A percentile compares a stretch with the other conserved stretches of the same genome.
Evolutionary conservation across 2,888 invertebrate species (phyloP).

Genomic region (Lumbricus terrestris): DNA sequence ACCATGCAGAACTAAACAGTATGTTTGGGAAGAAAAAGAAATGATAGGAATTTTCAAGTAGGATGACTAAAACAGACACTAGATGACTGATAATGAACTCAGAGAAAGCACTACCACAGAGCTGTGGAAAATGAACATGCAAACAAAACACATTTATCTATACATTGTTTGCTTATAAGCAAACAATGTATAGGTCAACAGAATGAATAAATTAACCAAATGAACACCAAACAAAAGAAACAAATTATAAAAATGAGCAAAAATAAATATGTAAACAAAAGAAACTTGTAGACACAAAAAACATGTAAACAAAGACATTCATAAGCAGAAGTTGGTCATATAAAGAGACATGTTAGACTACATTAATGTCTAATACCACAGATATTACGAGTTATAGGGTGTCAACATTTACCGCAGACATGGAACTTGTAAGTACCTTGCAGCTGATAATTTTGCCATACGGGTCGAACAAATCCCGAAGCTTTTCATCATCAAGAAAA

Average conservation of each 20-base stretch:
- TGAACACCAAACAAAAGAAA: not conserved
- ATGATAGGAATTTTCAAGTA: not conserved
- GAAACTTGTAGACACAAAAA: not conserved
- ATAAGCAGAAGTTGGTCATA: not conserved
- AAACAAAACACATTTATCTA: no score
- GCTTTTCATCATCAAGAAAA: slow-evolving; percentile 84
- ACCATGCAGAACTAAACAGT: not conserved
- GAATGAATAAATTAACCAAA: no score
- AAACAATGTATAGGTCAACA: no score
- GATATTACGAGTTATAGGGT: not conserved
- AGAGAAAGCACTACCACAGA: not conserved
- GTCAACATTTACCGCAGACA: not conserved
- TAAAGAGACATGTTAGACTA: not conserved
- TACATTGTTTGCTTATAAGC: no score
- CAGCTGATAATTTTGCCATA: slow-evolving; percentile 69
- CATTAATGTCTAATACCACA: not conserved
- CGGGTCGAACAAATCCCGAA: slow-evolving; percentile 85
- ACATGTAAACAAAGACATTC: not conserved
- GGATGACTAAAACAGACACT: not conserved
- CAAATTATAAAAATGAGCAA: not conserved
- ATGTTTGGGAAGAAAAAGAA: not conserved
- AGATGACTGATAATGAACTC: not conserved
- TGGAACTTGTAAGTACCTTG: slow-evolving; percentile 45
- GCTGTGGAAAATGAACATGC: no score
- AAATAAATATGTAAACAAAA: not conserved